Evolutionary conservation across 1,140 invertebrate genomes (phyloP), one percentile per base, ranked within the genome.

Genomic region (Zophobas morio): DNA sequence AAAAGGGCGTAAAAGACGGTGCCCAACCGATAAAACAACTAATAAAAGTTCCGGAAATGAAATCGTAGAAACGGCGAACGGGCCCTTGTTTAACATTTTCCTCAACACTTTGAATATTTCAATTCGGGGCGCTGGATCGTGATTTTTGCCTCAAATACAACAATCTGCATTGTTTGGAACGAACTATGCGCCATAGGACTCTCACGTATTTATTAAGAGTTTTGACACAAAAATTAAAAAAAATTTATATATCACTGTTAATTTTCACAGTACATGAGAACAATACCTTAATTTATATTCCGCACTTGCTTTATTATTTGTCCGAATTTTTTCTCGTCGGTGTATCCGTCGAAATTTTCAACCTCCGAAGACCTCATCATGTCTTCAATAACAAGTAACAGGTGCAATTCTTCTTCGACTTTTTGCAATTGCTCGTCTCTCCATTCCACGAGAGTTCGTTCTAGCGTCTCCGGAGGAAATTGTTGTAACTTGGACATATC

Each of bases 41-140:
- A 66, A 66, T 66, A 66, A 66, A 66, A 66, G 60, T 66, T 66
- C 2, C 39, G 8, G 34, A 60, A 60, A 36, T 60, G 56, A 60
- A 60, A 60, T 60, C 56, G 37, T 60, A 66, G 60, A 34, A 66
- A 66, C 1, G 60, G 42, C 37, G 39, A 66, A n/a, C 42, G 8
- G 36, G 8, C 20, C 20, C 39, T 66, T 66, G 60, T 66, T 66
- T 66, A 20, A 66, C 60, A 42, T 39, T 42, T 66, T 32, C 42
- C 33, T 34, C 2, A 2, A 2, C 4, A 51, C 49, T 20, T 2
- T 51, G 20, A 51, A 66, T 66, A 66, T 8, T 37, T 54, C 6
- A n/a, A 54, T 54, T 34, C 20, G 20, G 20, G 20, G 20, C 20
- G 20, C 20, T 20, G 20, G 20, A 20, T 20, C 20, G 20, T 20